Evolutionary conservation across 2,797 vertebrate genomes (phyloP).

Genomic region (Anableps anableps): DNA sequence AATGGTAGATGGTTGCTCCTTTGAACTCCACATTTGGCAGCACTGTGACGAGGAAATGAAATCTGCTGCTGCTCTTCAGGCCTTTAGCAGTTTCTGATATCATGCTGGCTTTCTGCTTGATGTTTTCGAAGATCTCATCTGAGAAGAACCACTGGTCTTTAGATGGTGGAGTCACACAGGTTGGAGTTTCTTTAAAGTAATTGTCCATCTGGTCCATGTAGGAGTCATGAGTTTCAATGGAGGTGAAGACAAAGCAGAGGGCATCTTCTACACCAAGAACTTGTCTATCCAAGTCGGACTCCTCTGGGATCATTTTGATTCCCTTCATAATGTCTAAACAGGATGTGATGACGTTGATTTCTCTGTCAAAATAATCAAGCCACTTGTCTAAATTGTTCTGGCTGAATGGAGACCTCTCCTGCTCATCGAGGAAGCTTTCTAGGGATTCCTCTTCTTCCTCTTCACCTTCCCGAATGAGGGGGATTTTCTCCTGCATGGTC

Average conservation of each 20-base stretch:
- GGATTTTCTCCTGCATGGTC: background rate
- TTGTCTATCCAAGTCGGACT: slow-evolving; percentile 14
- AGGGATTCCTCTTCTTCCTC: slow-evolving; percentile 12
- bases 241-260: slow-evolving; percentile 1
- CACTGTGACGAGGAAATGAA: background rate
- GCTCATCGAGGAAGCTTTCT: slow-evolving; percentile 10
- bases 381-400: slow-evolving; percentile 47
- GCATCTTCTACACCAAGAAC: background rate
- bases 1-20: background rate
- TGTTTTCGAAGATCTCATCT: background rate
- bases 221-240: background rate
- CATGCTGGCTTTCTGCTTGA: background rate
- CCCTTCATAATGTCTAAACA: slow-evolving; percentile 35
- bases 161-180: background rate
- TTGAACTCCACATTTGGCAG: background rate
- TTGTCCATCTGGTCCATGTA: background rate
- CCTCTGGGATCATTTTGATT: slow-evolving; percentile 20
- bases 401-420: slow-evolving; percentile 45
- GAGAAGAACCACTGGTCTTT: slow-evolving; percentile 3
- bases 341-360: slow-evolving; percentile 30
- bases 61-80: background rate
- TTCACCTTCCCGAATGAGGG: slow-evolving; percentile 42
- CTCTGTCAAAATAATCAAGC: slow-evolving; percentile 44
- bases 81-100: background rate
- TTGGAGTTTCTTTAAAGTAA: background rate